phyloP scores from a whole-genome alignment of 2,113 vertebrate genomes.

The Ophthalmolycus amberensis region DNA sequence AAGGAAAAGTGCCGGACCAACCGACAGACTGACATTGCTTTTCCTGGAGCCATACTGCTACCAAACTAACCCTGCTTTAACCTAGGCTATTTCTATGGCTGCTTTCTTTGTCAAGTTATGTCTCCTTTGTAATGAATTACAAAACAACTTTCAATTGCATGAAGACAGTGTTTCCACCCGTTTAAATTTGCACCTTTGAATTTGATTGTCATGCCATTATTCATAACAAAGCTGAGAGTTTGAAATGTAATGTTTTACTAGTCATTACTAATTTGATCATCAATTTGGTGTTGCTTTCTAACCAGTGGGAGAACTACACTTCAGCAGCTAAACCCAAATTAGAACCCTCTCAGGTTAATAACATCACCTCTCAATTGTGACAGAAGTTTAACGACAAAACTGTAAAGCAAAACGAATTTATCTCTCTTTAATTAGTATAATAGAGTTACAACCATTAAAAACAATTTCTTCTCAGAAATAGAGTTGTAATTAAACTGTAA shows the following conservation, averaged over 20 bases:
- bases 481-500: not conserved
- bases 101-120: not conserved
- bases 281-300: not conserved
- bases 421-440: conserved; percentile 14
- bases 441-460: not conserved
- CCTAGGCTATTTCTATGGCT: not conserved
- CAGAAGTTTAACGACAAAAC: not conserved
- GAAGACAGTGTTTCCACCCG: not conserved
- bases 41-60: not conserved
- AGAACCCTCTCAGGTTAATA: conserved; percentile 11
- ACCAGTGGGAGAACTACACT: not conserved
- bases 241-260: not conserved
- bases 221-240: conserved; percentile 6
- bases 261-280: not conserved
- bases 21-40: not conserved
- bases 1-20: not conserved
- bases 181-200: conserved; percentile 7
- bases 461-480: not conserved
- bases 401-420: conserved; percentile 24
- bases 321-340: not conserved
- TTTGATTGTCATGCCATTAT: not conserved
- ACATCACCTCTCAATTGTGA: not conserved
- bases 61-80: not conserved
- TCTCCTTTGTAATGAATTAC: not conserved
- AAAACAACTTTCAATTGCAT: not conserved